Evolutionary conservation across 2,797 vertebrate genomes (phyloP).

Genomic region (Diplodus sargus): DNA sequence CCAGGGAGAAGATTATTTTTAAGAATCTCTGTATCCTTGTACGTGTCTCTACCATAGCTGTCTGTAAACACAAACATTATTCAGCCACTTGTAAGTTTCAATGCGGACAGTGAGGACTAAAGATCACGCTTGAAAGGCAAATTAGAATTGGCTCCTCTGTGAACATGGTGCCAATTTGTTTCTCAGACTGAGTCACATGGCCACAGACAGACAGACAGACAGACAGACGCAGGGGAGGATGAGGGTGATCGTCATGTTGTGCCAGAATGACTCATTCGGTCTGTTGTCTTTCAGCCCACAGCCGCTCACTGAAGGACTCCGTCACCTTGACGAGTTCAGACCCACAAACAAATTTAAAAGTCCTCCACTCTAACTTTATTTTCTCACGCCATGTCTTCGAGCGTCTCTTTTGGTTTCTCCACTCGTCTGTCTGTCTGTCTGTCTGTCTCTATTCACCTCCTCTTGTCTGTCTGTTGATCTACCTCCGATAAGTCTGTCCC

Average conservation of each 20-base stretch:
- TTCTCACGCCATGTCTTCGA: conserved; percentile 7
- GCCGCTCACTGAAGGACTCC: conserved; percentile 41
- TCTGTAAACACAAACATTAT: not conserved
- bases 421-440: not conserved
- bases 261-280: conserved; percentile 72
- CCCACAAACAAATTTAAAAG: conserved; percentile 20
- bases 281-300: conserved; percentile 65
- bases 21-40: not conserved
- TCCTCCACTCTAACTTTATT: conserved; percentile 21
- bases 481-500: not conserved
- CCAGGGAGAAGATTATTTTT: too few relatives aligned
- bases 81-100: not conserved
- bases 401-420: conserved; percentile 16
- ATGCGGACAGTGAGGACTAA: conserved; percentile 6
- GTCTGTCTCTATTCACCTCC: not conserved
- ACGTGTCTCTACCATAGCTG: not conserved
- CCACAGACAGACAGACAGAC: conserved; percentile 45
- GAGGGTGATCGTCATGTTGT: conserved; percentile 57
- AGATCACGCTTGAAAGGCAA: conserved; percentile 14
- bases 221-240: conserved; percentile 40
- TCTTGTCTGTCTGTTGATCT: not conserved
- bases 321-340: conserved; percentile 50
- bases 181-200: conserved; percentile 59
- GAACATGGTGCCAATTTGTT: conserved; percentile 47
- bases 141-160: conserved; percentile 31